Evolutionary conservation across 1,140 invertebrate species (phyloP), one percentile per base, ranked within the genome.

Genomic region (Heliconius hermathena): DNA sequence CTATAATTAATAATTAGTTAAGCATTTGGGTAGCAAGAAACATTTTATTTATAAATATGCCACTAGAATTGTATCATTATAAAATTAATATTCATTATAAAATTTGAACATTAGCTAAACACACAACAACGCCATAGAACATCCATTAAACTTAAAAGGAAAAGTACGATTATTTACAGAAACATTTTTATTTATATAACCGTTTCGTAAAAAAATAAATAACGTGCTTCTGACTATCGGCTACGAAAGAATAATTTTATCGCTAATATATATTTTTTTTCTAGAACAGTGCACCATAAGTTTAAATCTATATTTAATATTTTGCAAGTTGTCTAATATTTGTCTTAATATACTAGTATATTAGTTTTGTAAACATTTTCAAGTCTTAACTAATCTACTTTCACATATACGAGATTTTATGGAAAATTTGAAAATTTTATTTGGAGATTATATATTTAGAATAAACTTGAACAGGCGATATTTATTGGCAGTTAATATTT

Each of bases 21-120:
- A 94, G 93, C 91, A 93, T 91, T 94, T 90, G 85, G 26, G 81
- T 91, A 90, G 92, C 90, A 90, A 87, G 88, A 88, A 84, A 83
- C 73, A 57, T 80, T 72, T 77, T 49, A 73, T 81, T 71, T 57
- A 79, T 88, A 88, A 89, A 90, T 91, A 92, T 93, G 90, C 90
- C 90, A 92, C 90, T 88, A 89, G 83, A 87, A 87, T 88, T 29
- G 60, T 66, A 66, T 66, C 22, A 13, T 66, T 66, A 66, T 26
- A 22, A 22, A 57, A 57, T 26, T 57, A 54, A 49, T 76, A 66
- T 76, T 76, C 57, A 13, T 76, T 76, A 76, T 49, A 76, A 76
- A 76, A 76, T 87, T 87, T 88, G 84, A 81, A 88, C 82, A 86
- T 89, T 85, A 82, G 81, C 81, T 88, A 85, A 90, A 91, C 88